Percentiles rank a stretch among this genome's conserved stretches.
phyloP scores from a whole-genome alignment of 1,140 invertebrate species.

The Lasioglossum albipes region DNA sequence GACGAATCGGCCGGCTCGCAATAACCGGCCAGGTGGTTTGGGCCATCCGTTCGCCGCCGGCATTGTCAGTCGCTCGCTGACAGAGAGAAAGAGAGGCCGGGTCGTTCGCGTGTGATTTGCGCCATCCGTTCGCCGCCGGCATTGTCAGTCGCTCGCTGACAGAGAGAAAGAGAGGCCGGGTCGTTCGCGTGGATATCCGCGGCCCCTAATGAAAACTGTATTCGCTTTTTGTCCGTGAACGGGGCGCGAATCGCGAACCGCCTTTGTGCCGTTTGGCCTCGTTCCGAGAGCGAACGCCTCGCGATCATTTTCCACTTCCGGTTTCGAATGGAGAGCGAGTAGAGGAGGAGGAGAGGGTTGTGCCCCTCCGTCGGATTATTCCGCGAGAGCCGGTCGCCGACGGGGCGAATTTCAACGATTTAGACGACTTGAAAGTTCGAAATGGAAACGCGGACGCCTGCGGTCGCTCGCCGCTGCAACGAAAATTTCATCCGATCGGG shows the following conservation, averaged over 20 bases:
- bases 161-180: background rate
- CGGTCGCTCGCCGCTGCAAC: background rate
- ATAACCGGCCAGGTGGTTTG: slow-evolving; percentile 45
- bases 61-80: slow-evolving; percentile 29
- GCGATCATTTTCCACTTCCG: slow-evolving; percentile 16
- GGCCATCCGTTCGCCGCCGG: slow-evolving; percentile 33
- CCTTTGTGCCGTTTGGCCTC: background rate
- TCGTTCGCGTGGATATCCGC: background rate
- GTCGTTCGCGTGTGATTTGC: slow-evolving; percentile 21
- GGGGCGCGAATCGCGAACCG: background rate
- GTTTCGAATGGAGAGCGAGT: background rate
- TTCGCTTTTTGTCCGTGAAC: background rate
- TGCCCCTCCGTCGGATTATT: background rate
- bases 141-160: slow-evolving; percentile 31
- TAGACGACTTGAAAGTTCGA: background rate
- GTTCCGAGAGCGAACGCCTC: background rate
- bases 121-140: slow-evolving; percentile 33
- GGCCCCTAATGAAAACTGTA: slow-evolving; percentile 13
- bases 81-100: slow-evolving; percentile 7
- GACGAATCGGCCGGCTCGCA: slow-evolving; percentile 52
- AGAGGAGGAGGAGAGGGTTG: no score
- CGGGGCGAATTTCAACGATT: background rate
- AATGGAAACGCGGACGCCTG: background rate
- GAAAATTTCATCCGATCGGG: background rate
- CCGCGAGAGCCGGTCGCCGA: background rate